A percentile compares a stretch with the other conserved stretches of the same genome.
Evolutionary conservation across 2,113 vertebrate genomes (phyloP).

Genomic region (Anguilla japonica): DNA sequence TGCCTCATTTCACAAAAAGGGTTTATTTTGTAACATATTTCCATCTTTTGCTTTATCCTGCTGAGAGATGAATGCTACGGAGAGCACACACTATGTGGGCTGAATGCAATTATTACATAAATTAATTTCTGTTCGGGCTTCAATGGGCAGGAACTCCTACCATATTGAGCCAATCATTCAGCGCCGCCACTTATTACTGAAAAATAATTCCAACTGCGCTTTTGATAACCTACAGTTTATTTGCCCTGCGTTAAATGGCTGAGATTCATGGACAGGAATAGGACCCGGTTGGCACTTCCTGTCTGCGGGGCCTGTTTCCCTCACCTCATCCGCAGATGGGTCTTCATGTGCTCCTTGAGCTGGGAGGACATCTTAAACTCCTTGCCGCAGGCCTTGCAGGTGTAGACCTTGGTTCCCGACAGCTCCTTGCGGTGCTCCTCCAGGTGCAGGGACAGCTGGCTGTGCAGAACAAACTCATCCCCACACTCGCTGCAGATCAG

Average conservation of each 20-base stretch:
- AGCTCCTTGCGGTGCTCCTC: constrained; percentile 93
- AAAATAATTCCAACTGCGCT: too few species aligned
- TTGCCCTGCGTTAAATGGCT: too few species aligned
- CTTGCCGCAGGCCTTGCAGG: constrained; percentile 85
- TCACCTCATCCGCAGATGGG: constrained; percentile 88
- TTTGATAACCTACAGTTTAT: too few species aligned
- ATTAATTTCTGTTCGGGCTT: too few species aligned
- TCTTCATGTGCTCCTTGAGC: constrained; percentile 91
- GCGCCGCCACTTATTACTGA: too few species aligned
- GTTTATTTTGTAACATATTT: not conserved
- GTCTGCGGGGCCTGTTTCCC: not conserved
- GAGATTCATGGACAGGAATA: not conserved
- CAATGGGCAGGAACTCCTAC: too few species aligned
- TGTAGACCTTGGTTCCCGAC: constrained; percentile 74
- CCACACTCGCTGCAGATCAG: constrained; percentile 95
- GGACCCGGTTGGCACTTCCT: not conserved
- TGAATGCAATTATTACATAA: not conserved
- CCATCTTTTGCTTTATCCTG: not conserved
- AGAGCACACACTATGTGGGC: not conserved
- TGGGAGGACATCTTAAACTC: constrained; percentile 80
- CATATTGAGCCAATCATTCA: too few species aligned
- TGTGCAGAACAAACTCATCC: constrained; percentile 95
- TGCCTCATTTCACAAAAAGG: not conserved
- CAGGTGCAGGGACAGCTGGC: constrained; percentile 88
- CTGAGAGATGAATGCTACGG: not conserved